Evolutionary conservation across 2,113 vertebrate species (phyloP).

Genomic region (Clarias magur): DNA sequence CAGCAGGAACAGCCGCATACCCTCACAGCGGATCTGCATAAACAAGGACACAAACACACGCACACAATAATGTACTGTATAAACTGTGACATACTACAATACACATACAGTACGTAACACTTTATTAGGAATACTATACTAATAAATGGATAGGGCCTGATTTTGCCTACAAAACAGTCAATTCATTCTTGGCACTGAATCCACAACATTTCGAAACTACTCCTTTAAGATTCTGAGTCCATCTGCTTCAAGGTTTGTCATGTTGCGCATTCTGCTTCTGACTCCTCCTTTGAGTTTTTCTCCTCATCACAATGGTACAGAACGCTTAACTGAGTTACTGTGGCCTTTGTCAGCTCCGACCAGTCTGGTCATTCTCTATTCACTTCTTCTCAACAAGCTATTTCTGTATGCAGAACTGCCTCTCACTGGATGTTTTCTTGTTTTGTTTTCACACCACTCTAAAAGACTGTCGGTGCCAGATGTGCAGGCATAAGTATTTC

Average conservation of each 20-base stretch:
- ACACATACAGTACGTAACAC: background rate
- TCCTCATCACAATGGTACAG: background rate
- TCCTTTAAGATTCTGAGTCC: background rate
- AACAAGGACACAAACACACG: constrained; percentile 8
- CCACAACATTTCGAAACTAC: background rate
- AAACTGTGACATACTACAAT: background rate
- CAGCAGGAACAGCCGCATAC: constrained; percentile 93
- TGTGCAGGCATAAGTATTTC: no score
- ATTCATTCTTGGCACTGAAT: background rate
- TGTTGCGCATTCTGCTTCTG: background rate
- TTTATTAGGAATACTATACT: background rate
- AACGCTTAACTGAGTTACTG: background rate
- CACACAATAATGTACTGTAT: background rate
- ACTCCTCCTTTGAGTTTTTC: background rate
- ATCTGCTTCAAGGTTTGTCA: background rate
- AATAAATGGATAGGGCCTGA: background rate
- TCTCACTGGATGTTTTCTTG: background rate
- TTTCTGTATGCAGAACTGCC: background rate
- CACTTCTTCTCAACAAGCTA: background rate
- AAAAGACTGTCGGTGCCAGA: no score
- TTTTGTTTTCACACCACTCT: no score
- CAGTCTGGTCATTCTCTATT: background rate
- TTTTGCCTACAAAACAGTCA: background rate
- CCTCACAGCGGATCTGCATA: constrained; percentile 91
- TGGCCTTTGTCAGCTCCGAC: background rate